Percentiles rank a stretch among this genome's conserved stretches.
These are phyloP conservation scores for Apamea sordens DNA, from an alignment of 2,888 invertebrate species.

Conservation along the genomic window DNA sequence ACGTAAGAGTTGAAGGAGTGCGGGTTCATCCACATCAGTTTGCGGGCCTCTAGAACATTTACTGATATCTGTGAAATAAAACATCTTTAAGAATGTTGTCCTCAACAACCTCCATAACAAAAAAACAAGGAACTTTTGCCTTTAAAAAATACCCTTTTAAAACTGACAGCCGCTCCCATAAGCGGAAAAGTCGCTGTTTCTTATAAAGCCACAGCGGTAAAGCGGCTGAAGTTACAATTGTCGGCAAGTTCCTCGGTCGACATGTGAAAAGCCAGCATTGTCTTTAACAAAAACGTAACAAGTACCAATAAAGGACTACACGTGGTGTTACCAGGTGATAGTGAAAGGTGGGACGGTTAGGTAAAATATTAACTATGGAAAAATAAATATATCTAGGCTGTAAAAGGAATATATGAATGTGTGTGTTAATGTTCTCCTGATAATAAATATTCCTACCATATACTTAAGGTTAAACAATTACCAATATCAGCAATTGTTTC, in stretches of 20 bases:
- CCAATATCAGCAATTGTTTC: not conserved
- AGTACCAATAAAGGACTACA: constrained; percentile 68
- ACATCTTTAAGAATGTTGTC: not conserved
- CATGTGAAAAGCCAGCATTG: constrained; percentile 68
- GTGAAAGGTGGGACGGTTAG: constrained; percentile 6
- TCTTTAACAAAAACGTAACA: constrained; percentile 66
- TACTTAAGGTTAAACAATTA: not conserved
- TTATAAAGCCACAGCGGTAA: constrained; percentile 55
- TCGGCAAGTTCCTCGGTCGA: constrained; percentile 54
- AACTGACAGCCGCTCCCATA: constrained; percentile 57
- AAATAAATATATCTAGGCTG: not conserved
- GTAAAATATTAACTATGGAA: not conserved
- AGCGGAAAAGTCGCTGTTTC: constrained; percentile 50
- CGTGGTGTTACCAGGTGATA: constrained; percentile 43
- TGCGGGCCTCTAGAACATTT: constrained; percentile 92
- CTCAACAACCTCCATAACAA: not conserved
- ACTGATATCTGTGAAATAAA: constrained; percentile 90
- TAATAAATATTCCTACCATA: not conserved
- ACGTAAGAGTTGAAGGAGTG: constrained; percentile 91
- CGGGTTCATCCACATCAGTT: constrained; percentile 88
- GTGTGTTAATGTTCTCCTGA: not conserved
- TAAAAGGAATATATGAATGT: not conserved
- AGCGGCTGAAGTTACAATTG: constrained; percentile 62
- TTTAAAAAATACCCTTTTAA: constrained; percentile 42
- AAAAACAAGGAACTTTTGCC: not conserved